Conservation (phyloP, 1,140 invertebrate genomes). For the Thaumatotibia leucotreta region DNA sequence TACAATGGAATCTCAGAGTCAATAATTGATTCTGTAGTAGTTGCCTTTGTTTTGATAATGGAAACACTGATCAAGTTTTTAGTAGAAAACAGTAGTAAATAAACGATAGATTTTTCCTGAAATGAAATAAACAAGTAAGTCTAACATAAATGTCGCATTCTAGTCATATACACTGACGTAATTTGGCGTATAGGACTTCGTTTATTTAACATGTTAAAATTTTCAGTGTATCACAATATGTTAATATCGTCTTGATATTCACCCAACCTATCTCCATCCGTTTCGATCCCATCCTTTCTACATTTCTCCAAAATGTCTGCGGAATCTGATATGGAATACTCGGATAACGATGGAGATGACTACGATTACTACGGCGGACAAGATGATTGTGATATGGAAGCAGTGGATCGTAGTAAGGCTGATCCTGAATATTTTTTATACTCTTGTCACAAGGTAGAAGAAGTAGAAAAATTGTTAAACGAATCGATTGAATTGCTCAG, state of each 20-base stretch:
- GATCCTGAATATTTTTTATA: constrained; percentile 95
- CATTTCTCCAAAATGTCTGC: constrained; percentile 60
- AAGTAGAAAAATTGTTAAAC: constrained; percentile 95
- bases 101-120: constrained; percentile 9
- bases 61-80: constrained; percentile 11
- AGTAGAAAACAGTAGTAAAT: constrained; percentile 15
- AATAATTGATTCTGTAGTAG: not conserved
- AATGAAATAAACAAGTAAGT: constrained; percentile 11
- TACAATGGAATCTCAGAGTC: not conserved
- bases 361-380: constrained; percentile 80
- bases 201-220: not conserved
- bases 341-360: constrained; percentile 79
- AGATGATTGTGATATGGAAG: constrained; percentile 86
- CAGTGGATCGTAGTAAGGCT: constrained; percentile 84
- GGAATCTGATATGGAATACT: constrained; percentile 81
- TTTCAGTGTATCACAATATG: not conserved
- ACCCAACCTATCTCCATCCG: constrained; percentile 2
- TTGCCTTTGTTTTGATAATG: not conserved
- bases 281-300: constrained; percentile 8
- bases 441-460: constrained; percentile 92
- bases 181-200: not conserved
- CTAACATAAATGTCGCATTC: not conserved
- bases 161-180: not conserved
- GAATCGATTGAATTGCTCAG: constrained; percentile 95
- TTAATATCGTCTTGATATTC: not conserved